These are phyloP conservation scores for Neodiprion pinetum DNA, from an alignment of 1,140 invertebrate genomes.

Conservation along the genomic window DNA sequence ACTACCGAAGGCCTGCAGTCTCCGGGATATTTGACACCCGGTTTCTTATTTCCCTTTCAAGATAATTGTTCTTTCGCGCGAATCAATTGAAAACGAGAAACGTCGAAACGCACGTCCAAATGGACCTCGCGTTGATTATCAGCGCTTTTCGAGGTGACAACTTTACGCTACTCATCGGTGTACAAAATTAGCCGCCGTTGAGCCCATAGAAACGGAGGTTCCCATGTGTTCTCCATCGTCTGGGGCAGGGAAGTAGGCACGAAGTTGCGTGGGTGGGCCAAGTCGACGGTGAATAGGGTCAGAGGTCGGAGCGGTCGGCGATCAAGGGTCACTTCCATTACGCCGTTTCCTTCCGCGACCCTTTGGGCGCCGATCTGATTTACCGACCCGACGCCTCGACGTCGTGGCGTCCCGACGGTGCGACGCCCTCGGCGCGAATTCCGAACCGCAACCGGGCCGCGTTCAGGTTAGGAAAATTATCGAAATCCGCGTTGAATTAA, in stretches of 20 bases:
- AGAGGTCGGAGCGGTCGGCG: not conserved
- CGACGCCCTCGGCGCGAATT: not conserved
- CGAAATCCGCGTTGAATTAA: not conserved
- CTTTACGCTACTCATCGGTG: not conserved
- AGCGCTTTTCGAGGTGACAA: no score
- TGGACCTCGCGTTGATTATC: no score
- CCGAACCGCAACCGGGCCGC: not conserved
- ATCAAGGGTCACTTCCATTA: slow-evolving; percentile 7
- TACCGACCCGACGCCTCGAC: slow-evolving; percentile 4
- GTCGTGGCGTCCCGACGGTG: not conserved
- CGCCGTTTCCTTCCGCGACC: slow-evolving; percentile 1
- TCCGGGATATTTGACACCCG: no score
- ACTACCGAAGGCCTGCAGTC: no score
- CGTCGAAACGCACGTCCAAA: no score
- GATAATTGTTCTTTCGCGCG: no score
- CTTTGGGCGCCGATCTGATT: slow-evolving; percentile 4
- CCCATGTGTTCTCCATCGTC: no score
- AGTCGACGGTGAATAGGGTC: not conserved
- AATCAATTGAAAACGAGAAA: no score
- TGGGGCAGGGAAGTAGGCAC: no score
- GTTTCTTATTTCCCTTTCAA: no score
- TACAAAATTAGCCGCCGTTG: not conserved
- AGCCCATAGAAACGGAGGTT: no score
- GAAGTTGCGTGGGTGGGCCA: no score
- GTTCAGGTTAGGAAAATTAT: not conserved